Evolutionary conservation across 2,888 invertebrate genomes (phyloP), one percentile per base, ranked within the genome.

Genomic region (Brenthis hecate): DNA sequence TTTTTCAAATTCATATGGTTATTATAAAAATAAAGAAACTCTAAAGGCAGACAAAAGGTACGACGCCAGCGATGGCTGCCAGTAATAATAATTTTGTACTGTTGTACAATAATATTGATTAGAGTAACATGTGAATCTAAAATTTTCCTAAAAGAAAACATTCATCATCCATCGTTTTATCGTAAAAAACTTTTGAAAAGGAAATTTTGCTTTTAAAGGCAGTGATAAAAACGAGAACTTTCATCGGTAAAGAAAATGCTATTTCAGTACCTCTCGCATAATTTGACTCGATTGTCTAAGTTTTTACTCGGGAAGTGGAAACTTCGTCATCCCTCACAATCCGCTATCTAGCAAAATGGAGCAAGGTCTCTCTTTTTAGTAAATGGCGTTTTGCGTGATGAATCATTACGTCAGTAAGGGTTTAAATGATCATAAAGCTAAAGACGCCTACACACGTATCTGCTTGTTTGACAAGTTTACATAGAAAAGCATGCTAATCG

Each of bases 231-330:
- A 50, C 28, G 16, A 53, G 19, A 62, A 62, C 6, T 62, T 65
- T 36, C 11, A 65, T 63, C 23, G 28, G 55, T 43, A 36, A 57
- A 65, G 57, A 56, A 65, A 57, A 65, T 16, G 43, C 28, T 53
- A 57, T 65, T 56, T 65, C 47, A 19, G 62, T 64, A 51, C 51
- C 54, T 56, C 36, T 67, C 47, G 54, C 56, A 67, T 64, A 70
- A 67, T 70, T 70, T 60, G 51, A 67, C 51, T 67, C 67, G 60
- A 70, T 70, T 70, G 64, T 64, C 63, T 66, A 70, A 70, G 70
- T 70, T 67, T 67, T 67, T 47, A 36, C 58, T 70, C 64, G 50
- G 28, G 54, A 63, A 67, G 60, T 50, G 63, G 63, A 66, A 70
- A 64, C 63, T 70, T 70, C 19, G 55, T 56, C 66, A 56, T 67